Conservation (phyloP, 2,888 invertebrate species). For the Heliconius aoede region DNA sequence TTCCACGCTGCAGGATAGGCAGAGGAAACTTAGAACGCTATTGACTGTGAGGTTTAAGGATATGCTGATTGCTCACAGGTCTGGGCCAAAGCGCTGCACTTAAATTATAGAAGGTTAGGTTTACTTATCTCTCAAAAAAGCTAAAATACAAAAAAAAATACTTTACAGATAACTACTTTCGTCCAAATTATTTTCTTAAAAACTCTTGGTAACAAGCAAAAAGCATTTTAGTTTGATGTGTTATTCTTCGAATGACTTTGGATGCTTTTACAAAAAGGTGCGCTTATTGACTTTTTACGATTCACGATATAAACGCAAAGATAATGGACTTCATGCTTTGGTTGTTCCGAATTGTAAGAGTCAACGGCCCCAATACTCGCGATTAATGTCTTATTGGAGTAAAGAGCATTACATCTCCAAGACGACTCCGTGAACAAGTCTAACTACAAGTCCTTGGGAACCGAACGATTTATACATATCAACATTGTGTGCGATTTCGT, state of each 20-base stretch:
- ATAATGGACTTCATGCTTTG: conserved; percentile 40
- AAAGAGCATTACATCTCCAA: conserved; percentile 61
- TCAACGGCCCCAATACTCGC: conserved; percentile 60
- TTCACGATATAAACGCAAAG: conserved; percentile 42
- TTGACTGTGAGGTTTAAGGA: neutral
- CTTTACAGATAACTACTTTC: neutral
- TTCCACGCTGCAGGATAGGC: neutral
- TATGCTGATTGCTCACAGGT: neutral
- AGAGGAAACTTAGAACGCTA: neutral
- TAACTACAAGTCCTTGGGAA: conserved; percentile 52
- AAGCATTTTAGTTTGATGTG: conserved; percentile 9
- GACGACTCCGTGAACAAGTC: conserved; percentile 38
- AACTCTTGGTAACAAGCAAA: neutral
- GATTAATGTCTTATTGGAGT: conserved; percentile 59
- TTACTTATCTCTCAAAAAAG: neutral
- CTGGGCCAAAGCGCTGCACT: neutral
- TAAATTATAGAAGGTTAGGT: neutral
- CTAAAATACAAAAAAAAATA: too few species aligned
- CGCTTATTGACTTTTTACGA: conserved; percentile 37
- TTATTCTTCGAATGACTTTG: neutral
- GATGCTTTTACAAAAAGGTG: conserved; percentile 24
- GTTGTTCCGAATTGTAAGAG: conserved; percentile 53
- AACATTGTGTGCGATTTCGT: conserved; percentile 65
- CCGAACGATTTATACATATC: conserved; percentile 63
- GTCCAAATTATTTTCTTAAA: neutral